phyloP scores from a whole-genome alignment of 2,888 invertebrate species.

The Tenthredo notha region DNA sequence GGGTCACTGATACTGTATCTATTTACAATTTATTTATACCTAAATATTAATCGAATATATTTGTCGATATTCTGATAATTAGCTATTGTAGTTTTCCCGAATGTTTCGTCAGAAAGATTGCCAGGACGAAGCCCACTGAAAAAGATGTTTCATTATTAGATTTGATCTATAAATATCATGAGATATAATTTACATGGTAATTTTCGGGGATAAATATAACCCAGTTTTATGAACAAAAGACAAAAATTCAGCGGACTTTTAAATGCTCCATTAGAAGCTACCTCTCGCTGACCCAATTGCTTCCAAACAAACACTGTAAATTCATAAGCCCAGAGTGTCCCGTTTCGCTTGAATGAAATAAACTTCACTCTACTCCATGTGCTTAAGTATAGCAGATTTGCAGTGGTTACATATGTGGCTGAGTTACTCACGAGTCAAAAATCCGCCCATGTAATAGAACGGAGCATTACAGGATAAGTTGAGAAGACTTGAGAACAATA shows the following conservation, averaged over 20 bases:
- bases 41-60: not conserved
- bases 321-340: constrained; percentile 15
- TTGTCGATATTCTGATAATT: not conserved
- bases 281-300: not conserved
- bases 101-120: constrained; percentile 12
- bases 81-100: not conserved
- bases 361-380: constrained; percentile 7
- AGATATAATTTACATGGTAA: not conserved
- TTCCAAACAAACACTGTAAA: not conserved
- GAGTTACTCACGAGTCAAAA: constrained; percentile 50
- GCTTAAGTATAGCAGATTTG: not conserved
- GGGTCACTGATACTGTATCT: not conserved
- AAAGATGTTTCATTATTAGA: not conserved
- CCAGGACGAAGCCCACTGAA: constrained; percentile 34
- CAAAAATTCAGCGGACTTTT: not conserved
- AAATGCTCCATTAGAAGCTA: not conserved
- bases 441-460: constrained; percentile 66
- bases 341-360: not conserved
- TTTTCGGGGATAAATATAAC: not conserved
- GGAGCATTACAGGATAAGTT: constrained; percentile 68
- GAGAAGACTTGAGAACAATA: constrained; percentile 72
- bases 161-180: not conserved
- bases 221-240: not conserved
- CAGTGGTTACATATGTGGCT: not conserved
- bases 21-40: not conserved